Base-by-base conservation (phyloP, 2,113 vertebrate species). In the Illadopsis cleaveri region DNA sequence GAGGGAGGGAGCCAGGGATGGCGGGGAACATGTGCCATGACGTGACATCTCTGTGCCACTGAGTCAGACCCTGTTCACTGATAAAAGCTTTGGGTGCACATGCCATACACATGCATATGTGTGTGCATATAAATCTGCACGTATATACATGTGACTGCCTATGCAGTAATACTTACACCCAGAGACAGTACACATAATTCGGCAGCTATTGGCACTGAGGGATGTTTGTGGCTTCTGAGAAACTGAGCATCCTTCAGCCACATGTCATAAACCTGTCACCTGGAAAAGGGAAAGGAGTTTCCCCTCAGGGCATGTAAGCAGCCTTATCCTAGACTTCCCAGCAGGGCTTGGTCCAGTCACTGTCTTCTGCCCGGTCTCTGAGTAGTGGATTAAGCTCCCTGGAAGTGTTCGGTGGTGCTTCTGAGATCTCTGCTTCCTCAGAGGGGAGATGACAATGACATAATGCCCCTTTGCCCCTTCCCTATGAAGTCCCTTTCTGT, bases 21-120 rank as follows among this genome's bases (percentile, higher is more conserved):
- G n/a, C 3, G 1, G 21, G 23, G 12, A 12, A 31, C 0, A 0
- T 21, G 37, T 57, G 38, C 19, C 3, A 1, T 15, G 65, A 51
- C 1, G 2, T 23, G 80, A 71, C 28, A 30, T 15, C 45, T 69
- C 84, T 33, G 12, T 40, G n/a, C 16, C 31, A 27, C 73, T 6
- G 15, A 24, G 40, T 62, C 64, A 62, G 47, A 14, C 5, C 13
- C 18, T 1, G 2, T 2, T 61, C 8, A 4, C 53, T 2, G 2
- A 16, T 22, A 15, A 27, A 54, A 12, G 19, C 5, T 79, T 35
- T 38, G 45, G 21, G 76, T 33, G 21, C 18, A 17, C 1, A 0
- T 15, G 35, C 35, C 30, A 5, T 15, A 28, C 9, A 35, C 17
- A 1, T 5, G 4, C 33, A 2, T 1, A 4, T 1, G 2, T 25